Evolutionary conservation across 2,113 vertebrate species (phyloP), one percentile per base, ranked within the genome.

Genomic region (Gorsachius goisagi): DNA sequence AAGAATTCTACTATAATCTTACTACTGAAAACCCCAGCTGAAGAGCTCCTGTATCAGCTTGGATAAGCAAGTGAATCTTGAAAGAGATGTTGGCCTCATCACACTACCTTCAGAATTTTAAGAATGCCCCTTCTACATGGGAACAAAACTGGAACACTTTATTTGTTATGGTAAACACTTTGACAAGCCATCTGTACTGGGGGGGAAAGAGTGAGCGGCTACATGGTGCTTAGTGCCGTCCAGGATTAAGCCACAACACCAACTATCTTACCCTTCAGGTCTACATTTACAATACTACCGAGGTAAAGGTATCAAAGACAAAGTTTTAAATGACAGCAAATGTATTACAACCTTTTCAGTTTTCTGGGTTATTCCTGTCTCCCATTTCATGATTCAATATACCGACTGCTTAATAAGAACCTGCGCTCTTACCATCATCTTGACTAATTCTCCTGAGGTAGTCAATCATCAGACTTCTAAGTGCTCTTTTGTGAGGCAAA

Each of bases 401-500:
- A 53, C 4, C 0, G 1, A 39, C 9, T 56, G 19, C 44, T 88
- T 80, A 63, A 56, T 26, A 66, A 58, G 45, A 67, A 53, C 28
- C 28, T 52, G 9, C 4, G 6, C 27, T 67, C 95, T 97, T 98
- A 98, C 98, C 98, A 79, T 98, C 97, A 80, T 98, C 98, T 80
- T 98, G 98, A 94, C 97, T 97, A 92, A 99, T 98, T 92, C 96
- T 98, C 80, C 91, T 94, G 18, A 99, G 98, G 93, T 98, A 96
- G 45, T 99, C 98, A 58, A 98, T 97, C 10, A 97, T 97, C 52
- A 99, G 97, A 67, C 77, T 98, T 89, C 94, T 95, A 68, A 98
- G 98, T 41, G 97, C 88, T 95, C 97, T 97, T 96, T 98, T 98
- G 94, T 99, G 93, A 82, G 99, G 98, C 24, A 97, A 97, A 16